Evolutionary conservation across 2,888 invertebrate species (phyloP), one percentile per base, ranked within the genome.

Genomic region (Catocala sponsa): DNA sequence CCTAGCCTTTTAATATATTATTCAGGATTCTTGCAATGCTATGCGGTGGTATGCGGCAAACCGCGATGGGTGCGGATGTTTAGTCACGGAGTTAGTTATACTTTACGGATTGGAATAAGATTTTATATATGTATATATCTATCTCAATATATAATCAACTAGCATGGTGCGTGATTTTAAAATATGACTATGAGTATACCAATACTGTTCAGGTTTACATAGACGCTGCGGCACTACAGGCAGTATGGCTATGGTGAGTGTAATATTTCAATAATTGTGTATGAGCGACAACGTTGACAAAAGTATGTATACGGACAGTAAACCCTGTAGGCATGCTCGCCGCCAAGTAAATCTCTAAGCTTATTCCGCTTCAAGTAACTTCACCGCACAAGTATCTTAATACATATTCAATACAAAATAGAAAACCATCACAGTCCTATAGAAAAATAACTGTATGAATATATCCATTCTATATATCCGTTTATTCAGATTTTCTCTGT

Each of bases 401-500:
- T 35, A 50, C 15, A 43, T 50, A 43, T 49, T 43, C 11, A 25
- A 25, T 2, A 2, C 25, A 25, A 25, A 12, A 43, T 6, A 38
- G 10, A 12, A 47, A 46, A 4, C 46, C 32, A 15, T 6, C 7
- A 44, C 13, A 15, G n/a, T 50, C 4, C 38, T 35, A 32, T 12
- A 4, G 43, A 51, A 50, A 50, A 51, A 54, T 38, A 25, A 6
- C 2, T 33, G 47, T 65, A 63, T 65, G 38, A 62, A 25, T 25
- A 25, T 25, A 25, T 25, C 25, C 25, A 25, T 25, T 2, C 25
- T 25, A 58, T 71, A 47, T 25, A 65, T 64, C 57, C 49, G 65
- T 74, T 79, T 74, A 76, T 77, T 50, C 63, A 35, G 33, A 69
- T 68, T 66, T 63, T 62, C 56, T 12, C 63, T 70, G 67, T 71